A percentile compares a stretch with the other conserved stretches of the same genome.
Evolutionary conservation across 1,140 invertebrate species (phyloP).

Genomic region (Neodiprion virginianus): DNA sequence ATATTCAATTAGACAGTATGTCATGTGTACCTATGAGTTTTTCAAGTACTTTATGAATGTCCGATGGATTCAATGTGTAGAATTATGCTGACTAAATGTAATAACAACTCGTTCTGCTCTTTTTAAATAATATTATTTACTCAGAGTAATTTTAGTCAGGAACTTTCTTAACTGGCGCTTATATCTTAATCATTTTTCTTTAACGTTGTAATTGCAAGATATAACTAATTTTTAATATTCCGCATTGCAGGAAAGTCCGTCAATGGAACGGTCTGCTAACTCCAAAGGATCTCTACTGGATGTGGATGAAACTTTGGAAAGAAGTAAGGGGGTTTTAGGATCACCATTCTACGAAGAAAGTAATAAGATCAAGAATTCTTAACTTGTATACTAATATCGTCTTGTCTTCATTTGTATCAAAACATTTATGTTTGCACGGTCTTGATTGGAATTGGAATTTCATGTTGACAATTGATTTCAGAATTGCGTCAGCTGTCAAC

Average conservation of each 20-base stretch:
- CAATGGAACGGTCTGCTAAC: constrained; percentile 71
- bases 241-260: constrained; percentile 67
- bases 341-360: constrained; percentile 90
- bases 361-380: constrained; percentile 59
- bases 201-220: too few species aligned
- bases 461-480: constrained; percentile 56
- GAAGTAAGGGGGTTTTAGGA: constrained; percentile 82
- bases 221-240: too few species aligned
- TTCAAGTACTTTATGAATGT: too few species aligned
- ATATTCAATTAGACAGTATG: too few species aligned
- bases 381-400: constrained; percentile 13
- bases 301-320: constrained; percentile 80
- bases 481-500: constrained; percentile 86
- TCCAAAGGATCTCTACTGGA: constrained; percentile 74
- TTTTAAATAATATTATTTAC: background rate
- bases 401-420: background rate
- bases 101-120: too few species aligned
- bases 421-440: constrained; percentile 19
- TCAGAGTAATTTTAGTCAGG: background rate
- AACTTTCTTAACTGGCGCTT: too few species aligned
- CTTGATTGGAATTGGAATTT: constrained; percentile 12
- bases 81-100: too few species aligned
- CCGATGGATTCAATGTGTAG: too few species aligned
- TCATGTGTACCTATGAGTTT: too few species aligned
- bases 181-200: too few species aligned